phyloP scores from a whole-genome alignment of 2,113 vertebrate species.

The Platysternon megacephalum region DNA sequence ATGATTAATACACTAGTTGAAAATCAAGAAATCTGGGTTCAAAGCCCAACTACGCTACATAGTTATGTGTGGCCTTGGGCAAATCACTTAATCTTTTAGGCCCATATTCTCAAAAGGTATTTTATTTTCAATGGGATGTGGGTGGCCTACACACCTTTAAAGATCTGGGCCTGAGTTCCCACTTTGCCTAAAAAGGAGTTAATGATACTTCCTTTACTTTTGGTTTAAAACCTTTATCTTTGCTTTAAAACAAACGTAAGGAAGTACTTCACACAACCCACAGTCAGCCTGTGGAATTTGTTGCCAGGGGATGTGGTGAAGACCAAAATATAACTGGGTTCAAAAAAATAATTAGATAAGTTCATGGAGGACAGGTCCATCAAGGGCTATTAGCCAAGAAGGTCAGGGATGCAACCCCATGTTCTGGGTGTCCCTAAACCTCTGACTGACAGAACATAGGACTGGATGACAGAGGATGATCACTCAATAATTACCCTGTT shows the following conservation, averaged over 20 bases:
- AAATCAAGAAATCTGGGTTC: neutral
- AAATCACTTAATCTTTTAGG: neutral
- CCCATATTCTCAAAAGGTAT: no score
- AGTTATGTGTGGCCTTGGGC: fast-evolving
- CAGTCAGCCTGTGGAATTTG: no score
- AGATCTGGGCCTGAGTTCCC: no score
- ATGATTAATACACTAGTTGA: conserved; percentile 36
- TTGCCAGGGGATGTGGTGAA: no score
- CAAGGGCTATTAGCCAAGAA: neutral
- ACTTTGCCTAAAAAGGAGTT: no score
- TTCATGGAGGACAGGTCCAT: neutral
- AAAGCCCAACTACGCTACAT: neutral
- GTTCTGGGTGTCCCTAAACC: neutral
- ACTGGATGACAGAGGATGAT: neutral
- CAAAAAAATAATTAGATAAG: neutral
- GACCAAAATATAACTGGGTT: neutral
- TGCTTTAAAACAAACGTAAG: no score
- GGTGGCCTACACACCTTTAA: no score
- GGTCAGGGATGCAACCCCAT: neutral
- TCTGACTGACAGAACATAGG: neutral
- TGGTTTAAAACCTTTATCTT: no score
- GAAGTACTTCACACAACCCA: no score
- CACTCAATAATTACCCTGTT: neutral
- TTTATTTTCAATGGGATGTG: no score
- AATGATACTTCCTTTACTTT: no score